phyloP scores from a whole-genome alignment of 2,888 invertebrate species.

The Lathronympha strigana region DNA sequence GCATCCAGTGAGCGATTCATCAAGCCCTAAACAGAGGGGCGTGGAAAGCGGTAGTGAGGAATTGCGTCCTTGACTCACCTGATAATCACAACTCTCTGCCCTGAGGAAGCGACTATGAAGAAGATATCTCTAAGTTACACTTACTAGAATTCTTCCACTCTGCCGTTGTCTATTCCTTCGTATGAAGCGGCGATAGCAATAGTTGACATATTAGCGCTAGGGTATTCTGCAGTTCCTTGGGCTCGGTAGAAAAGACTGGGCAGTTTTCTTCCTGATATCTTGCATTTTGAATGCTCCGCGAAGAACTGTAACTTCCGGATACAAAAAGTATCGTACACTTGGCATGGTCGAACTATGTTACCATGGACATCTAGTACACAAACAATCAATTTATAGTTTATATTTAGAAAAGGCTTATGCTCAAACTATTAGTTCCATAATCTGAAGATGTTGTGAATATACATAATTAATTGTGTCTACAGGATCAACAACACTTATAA shows the following conservation, averaged over 20 bases:
- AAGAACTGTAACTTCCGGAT: constrained; percentile 45
- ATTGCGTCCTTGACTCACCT: too few species aligned
- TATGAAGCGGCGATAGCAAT: constrained; percentile 36
- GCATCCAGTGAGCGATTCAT: too few species aligned
- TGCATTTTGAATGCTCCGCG: constrained; percentile 41
- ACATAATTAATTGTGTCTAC: too few species aligned
- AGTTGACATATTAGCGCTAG: constrained; percentile 49
- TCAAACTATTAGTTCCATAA: too few species aligned
- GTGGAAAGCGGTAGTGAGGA: too few species aligned
- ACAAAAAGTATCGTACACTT: constrained; percentile 41
- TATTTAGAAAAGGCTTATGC: too few species aligned
- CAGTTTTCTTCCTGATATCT: constrained; percentile 36
- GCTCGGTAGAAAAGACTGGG: constrained; percentile 46
- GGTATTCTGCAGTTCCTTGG: constrained; percentile 36
- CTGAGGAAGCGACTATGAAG: too few species aligned
- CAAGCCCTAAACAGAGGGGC: too few species aligned
- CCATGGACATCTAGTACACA: constrained; percentile 19
- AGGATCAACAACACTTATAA: too few species aligned
- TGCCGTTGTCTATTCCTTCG: constrained; percentile 49
- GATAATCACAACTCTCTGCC: too few species aligned
- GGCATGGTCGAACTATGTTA: constrained; percentile 38
- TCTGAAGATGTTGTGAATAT: too few species aligned
- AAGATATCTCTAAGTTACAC: background rate
- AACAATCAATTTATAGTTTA: too few species aligned
- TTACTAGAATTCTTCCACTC: constrained; percentile 50